phyloP scores from a whole-genome alignment of 2,113 vertebrate genomes.

The Prolemur simus region DNA sequence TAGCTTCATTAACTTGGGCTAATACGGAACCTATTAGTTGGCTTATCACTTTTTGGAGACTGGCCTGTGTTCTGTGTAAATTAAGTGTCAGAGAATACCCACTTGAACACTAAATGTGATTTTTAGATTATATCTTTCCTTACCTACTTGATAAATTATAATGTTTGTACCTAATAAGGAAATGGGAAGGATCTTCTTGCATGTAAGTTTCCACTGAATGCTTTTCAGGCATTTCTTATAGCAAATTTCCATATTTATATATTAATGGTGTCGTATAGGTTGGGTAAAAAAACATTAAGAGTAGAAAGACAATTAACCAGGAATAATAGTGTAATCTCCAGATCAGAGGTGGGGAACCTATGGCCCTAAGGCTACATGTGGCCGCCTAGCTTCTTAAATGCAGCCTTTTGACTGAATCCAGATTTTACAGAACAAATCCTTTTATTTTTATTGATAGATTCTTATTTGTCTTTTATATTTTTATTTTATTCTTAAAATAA shows the following conservation, averaged over 20 bases:
- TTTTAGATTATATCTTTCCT: constrained; percentile 26
- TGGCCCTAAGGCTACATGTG: too few species aligned
- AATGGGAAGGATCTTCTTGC: neutral
- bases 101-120: constrained; percentile 15
- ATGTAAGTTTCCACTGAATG: neutral
- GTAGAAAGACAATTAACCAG: neutral
- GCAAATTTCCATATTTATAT: neutral
- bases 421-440: too few species aligned
- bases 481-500: too few species aligned
- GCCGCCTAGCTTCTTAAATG: too few species aligned
- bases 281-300: neutral
- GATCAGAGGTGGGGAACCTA: neutral
- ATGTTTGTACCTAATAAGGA: neutral
- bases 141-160: neutral
- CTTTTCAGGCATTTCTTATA: neutral
- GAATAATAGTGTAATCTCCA: neutral
- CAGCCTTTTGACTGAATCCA: too few species aligned
- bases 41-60: neutral
- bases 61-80: neutral
- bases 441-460: too few species aligned
- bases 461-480: too few species aligned
- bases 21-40: neutral
- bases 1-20: neutral
- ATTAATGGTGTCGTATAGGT: neutral
- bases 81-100: constrained; percentile 4